A percentile compares a stretch with the other conserved stretches of the same genome.
Evolutionary conservation across 2,113 vertebrate genomes (phyloP).

Genomic region (Psammodynastes pulverulentus): DNA sequence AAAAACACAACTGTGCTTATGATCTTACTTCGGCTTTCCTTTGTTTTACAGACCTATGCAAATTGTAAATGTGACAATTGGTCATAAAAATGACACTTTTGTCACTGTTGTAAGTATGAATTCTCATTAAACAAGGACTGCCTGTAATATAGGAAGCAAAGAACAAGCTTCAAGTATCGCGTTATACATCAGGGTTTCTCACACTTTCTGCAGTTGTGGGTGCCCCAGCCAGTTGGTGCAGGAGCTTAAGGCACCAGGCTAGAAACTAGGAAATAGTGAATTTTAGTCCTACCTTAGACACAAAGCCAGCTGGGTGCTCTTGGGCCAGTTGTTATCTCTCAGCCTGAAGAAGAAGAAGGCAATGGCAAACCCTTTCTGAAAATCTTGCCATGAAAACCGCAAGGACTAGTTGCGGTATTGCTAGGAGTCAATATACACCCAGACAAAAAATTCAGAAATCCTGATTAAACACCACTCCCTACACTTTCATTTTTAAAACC

Average conservation of each 20-base stretch:
- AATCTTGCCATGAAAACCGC: background rate
- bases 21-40: background rate
- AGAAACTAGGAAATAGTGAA: background rate
- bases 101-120: background rate
- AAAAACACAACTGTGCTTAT: background rate
- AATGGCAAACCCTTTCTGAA: background rate
- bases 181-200: background rate
- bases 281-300: background rate
- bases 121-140: background rate
- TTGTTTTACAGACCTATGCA: background rate
- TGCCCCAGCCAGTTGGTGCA: background rate
- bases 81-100: background rate
- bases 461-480: background rate
- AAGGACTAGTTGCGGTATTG: background rate
- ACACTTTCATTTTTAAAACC: background rate
- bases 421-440: background rate
- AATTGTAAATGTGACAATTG: background rate
- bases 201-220: background rate
- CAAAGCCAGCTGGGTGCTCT: background rate
- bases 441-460: background rate
- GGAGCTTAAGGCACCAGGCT: background rate
- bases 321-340: background rate
- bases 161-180: background rate
- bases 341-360: background rate
- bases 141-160: background rate